Evolutionary conservation across 2,113 vertebrate species (phyloP), one percentile per base, ranked within the genome.

Genomic region (Crypturellus undulatus): DNA sequence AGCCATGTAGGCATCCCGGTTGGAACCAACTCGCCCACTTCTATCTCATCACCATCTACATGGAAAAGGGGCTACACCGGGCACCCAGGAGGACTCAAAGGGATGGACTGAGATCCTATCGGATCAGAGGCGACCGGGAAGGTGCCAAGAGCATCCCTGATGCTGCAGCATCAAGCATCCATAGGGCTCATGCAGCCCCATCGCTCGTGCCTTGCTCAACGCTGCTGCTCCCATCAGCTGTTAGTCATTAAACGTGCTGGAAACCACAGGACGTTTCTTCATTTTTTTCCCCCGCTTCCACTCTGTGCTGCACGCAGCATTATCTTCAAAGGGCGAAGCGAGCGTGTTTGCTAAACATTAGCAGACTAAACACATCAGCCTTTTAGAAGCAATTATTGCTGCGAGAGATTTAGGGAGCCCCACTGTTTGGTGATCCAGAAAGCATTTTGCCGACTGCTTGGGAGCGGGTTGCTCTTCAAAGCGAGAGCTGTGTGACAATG

Each of bases 1-100:
- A 34, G 38, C 51, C 52, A 12, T 71, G 75, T 69, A 91, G 40
- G 63, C 89, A 95, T 89, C 43, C 83, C 68, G 80, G 86, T 96
- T 95, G 87, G 86, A 81, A 96, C 96, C 95, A 93, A 97, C 90
- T 94, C 88, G 79, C 90, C 88, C 69, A 19, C 81, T 94, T 82
- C 96, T 84, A 92, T 87, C 91, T 96, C 70, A 38, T 60, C 42
- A 8, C 16, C 26, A 71, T 83, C 84, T 89, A 16, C 28, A 25
- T 75, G 51, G 43, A 94, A 95, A 93, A 5, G 47, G 43, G 82
- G 49, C 62, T 45, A 7, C 87, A 63, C 2, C 2, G 28, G 30
- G 56, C 67, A 75, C 78, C 89, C 38, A 91, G 68, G 67, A 18
- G 56, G 70, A 63, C 71, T 68, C 7, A 2, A 5, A 5, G 49